A percentile compares a stretch with the other conserved stretches of the same genome.
These are phyloP conservation scores for Oedothorax gibbosus DNA, from an alignment of 1,140 invertebrate species.

Conservation along the genomic window DNA sequence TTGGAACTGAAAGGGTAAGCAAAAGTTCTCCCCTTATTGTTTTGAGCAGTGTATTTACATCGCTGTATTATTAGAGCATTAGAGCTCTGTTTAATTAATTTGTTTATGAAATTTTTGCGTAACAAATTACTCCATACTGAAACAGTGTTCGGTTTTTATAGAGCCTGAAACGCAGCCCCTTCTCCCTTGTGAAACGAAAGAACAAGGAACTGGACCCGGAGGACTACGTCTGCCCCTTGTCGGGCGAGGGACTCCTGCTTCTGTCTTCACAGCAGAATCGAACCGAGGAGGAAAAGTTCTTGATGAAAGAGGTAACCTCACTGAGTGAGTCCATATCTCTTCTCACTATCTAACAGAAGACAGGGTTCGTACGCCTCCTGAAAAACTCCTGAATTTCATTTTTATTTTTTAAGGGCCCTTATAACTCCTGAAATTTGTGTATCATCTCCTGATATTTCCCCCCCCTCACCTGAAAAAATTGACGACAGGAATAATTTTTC, in stretches of 20 bases:
- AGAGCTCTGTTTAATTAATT: no score
- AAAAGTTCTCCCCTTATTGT: no score
- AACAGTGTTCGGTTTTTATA: conserved; percentile 68
- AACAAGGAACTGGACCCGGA: conserved; percentile 81
- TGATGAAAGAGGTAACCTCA: conserved; percentile 34
- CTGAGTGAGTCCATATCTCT: neutral
- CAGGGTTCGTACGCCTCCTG: neutral
- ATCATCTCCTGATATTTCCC: no score
- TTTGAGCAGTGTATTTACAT: no score
- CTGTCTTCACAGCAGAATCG: conserved; percentile 1
- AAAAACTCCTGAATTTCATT: neutral
- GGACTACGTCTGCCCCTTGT: conserved; percentile 86
- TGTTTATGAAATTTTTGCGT: neutral
- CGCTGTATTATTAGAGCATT: no score
- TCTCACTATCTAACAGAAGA: no score
- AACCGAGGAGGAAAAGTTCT: conserved; percentile 39
- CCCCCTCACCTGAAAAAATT: no score
- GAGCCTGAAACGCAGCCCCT: conserved; percentile 86
- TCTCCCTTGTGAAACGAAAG: conserved; percentile 88
- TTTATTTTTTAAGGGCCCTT: neutral
- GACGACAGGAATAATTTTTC: no score
- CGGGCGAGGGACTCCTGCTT: neutral
- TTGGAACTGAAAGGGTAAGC: no score
- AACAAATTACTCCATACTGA: neutral
- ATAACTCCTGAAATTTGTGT: no score